A percentile compares a stretch with the other conserved stretches of the same genome.
These are phyloP conservation scores for Leucophenga montana DNA, from an alignment of 2,888 invertebrate genomes.

Conservation along the genomic window DNA sequence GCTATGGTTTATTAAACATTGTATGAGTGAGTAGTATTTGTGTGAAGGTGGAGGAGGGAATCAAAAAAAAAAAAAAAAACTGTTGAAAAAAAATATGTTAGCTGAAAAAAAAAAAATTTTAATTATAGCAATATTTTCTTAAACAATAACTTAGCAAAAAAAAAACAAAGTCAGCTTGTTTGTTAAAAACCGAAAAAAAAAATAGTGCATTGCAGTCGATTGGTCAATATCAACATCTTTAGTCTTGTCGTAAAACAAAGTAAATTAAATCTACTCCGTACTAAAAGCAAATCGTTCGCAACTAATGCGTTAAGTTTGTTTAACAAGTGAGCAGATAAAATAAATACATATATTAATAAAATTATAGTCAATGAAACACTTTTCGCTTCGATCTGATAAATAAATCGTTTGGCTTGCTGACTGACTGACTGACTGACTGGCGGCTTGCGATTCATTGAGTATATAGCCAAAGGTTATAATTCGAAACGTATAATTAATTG, in stretches of 20 bases:
- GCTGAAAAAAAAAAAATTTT: too few species aligned
- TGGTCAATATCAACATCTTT: too few species aligned
- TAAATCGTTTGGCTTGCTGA: too few species aligned
- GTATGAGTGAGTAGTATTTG: too few species aligned
- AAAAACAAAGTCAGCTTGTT: too few species aligned
- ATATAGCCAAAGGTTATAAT: constrained; percentile 50
- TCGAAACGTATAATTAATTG: constrained; percentile 54
- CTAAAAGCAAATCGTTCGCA: background rate
- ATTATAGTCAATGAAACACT: constrained; percentile 16
- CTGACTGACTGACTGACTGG: too few species aligned
- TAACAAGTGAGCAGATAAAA: background rate
- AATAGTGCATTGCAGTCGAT: background rate
- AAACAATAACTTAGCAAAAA: too few species aligned
- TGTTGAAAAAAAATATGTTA: constrained; percentile 25
- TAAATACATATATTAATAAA: constrained; percentile 25
- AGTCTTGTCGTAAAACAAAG: background rate
- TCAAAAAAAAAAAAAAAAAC: too few species aligned
- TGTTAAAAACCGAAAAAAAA: background rate
- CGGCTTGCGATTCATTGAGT: too few species aligned
- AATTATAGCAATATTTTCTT: constrained; percentile 22
- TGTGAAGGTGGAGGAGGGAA: too few species aligned
- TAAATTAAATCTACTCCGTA: background rate
- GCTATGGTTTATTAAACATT: background rate
- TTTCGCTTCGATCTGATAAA: constrained; percentile 25
- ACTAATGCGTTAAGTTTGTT: constrained; percentile 5